These are phyloP conservation scores for Hermatobates lingyangjiaoensis DNA, from an alignment of 1,140 invertebrate species.

Conservation along the genomic window DNA sequence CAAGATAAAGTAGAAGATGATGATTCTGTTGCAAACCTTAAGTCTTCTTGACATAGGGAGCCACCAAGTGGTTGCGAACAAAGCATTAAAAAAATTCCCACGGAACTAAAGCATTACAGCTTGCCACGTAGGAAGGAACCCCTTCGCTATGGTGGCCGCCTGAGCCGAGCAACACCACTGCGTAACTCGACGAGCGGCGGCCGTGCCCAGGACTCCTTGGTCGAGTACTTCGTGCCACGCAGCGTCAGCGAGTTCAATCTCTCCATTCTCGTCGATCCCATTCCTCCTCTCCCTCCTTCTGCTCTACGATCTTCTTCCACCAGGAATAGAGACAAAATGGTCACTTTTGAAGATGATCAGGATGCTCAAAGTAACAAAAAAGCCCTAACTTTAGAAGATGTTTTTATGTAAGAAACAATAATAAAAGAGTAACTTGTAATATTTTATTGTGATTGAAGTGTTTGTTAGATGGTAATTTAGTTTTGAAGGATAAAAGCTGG, in stretches of 20 bases:
- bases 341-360: constrained; percentile 58
- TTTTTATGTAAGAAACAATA: constrained; percentile 44
- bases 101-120: constrained; percentile 15
- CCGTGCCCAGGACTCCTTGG: constrained; percentile 31
- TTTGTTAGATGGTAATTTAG: no score
- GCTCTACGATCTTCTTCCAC: constrained; percentile 19
- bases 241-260: constrained; percentile 64
- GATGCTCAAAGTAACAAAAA: constrained; percentile 24
- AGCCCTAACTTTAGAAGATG: constrained; percentile 26
- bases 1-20: constrained; percentile 20
- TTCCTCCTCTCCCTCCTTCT: constrained; percentile 27
- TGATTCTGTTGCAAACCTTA: constrained; percentile 20
- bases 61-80: constrained; percentile 28
- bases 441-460: no score
- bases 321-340: constrained; percentile 46
- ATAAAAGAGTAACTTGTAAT: no score
- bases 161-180: constrained; percentile 9
- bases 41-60: constrained; percentile 18
- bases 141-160: constrained; percentile 6
- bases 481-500: no score
- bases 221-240: constrained; percentile 63
- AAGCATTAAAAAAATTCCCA: constrained; percentile 16
- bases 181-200: constrained; percentile 16
- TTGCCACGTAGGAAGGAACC: constrained; percentile 11
- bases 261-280: constrained; percentile 33